These are phyloP conservation scores for Holocentrus rufus DNA, from an alignment of 2,797 vertebrate genomes.

Conservation along the genomic window DNA sequence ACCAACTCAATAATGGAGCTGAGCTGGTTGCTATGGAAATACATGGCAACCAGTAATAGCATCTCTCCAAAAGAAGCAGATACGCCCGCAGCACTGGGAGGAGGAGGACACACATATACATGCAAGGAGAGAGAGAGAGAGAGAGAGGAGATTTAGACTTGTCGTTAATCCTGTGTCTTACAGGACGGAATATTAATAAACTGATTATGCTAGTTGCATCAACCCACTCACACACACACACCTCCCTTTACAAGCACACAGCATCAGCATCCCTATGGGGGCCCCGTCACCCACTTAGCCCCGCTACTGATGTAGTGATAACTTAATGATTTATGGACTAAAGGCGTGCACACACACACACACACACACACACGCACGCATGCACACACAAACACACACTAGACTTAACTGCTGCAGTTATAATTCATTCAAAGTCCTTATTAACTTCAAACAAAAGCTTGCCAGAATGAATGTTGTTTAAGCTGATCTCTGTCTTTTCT, in stretches of 20 bases:
- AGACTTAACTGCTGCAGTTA: conserved; percentile 23
- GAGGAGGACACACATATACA: conserved; percentile 59
- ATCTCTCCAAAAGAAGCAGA: conserved; percentile 99
- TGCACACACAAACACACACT: conserved; percentile 19
- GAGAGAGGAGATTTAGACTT: conserved; percentile 44
- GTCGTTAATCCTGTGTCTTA: conserved; percentile 47
- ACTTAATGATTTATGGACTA: conserved; percentile 17
- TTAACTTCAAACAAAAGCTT: conserved; percentile 35
- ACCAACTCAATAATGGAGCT: conserved; percentile 99
- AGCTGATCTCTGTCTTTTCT: background rate
- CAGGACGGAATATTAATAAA: conserved; percentile 58
- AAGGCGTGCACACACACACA: conserved; percentile 13
- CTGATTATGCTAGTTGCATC: conserved; percentile 38
- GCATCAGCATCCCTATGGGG: background rate
- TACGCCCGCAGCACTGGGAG: conserved; percentile 93
- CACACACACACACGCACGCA: conserved; percentile 31
- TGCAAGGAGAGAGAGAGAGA: conserved; percentile 31
- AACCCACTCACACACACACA: conserved; percentile 12
- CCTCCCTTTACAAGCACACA: conserved; percentile 1
- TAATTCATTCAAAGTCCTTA: conserved; percentile 31
- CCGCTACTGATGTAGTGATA: conserved; percentile 39
- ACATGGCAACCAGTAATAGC: conserved; percentile 98
- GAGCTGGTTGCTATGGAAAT: conserved; percentile 99
- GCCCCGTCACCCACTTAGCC: conserved; percentile 24
- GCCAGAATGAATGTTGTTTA: conserved; percentile 9